Conservation (phyloP, 2,888 invertebrate species). For the Periphyllus acericola region DNA sequence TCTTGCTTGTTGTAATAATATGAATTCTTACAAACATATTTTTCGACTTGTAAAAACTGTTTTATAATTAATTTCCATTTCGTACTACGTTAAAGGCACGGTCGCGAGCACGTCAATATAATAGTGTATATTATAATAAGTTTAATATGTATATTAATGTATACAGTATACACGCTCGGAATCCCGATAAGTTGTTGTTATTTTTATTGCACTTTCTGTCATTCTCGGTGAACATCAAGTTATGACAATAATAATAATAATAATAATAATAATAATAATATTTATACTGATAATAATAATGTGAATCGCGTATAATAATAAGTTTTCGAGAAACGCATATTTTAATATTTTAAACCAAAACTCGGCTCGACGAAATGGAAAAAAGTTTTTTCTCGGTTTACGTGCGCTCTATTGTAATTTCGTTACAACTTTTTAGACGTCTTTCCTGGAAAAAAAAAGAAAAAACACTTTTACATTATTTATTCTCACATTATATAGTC, state of each 20-base stretch:
- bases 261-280: not conserved
- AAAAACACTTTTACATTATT: too few relatives aligned
- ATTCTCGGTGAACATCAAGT: not conserved
- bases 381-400: not conserved
- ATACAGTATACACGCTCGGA: not conserved
- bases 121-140: too few relatives aligned
- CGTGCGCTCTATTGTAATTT: not conserved
- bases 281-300: not conserved
- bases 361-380: not conserved
- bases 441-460: too few relatives aligned
- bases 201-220: not conserved
- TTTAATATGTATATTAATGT: too few relatives aligned
- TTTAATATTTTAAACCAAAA: constrained; percentile 5
- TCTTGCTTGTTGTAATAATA: not conserved
- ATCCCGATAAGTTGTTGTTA: not conserved
- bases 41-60: not conserved
- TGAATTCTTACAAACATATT: not conserved
- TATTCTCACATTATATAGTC: too few relatives aligned
- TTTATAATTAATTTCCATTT: not conserved
- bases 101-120: not conserved
- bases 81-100: not conserved
- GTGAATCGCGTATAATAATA: not conserved
- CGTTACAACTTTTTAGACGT: not conserved
- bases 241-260: too few relatives aligned
- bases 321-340: constrained; percentile 4